These are phyloP conservation scores for Apocrypta bakeri DNA, from an alignment of 1,140 invertebrate species.

Conservation along the genomic window DNA sequence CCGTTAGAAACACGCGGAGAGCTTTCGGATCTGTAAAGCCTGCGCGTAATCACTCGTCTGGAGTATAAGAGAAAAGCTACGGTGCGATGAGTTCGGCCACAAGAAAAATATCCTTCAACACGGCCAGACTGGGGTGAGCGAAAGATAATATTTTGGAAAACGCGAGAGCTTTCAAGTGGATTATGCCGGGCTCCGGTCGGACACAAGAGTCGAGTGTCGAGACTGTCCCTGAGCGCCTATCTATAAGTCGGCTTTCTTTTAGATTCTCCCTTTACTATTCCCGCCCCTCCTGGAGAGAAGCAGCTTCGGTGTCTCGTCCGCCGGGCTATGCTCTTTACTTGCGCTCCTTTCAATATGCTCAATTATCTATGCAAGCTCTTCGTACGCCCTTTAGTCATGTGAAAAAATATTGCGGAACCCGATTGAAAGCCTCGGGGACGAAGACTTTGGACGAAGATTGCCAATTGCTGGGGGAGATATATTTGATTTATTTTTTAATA, in stretches of 20 bases:
- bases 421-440: background rate
- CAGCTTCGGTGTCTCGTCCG: background rate
- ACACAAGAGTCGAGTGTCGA: constrained; percentile 11
- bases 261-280: background rate
- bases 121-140: background rate
- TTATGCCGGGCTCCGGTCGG: constrained; percentile 39
- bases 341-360: constrained; percentile 10
- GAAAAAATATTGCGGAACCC: background rate
- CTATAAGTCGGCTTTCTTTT: background rate
- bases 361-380: background rate
- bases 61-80: background rate
- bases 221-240: constrained; percentile 1
- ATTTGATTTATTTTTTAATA: background rate
- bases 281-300: background rate
- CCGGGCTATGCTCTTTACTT: background rate
- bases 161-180: constrained; percentile 34
- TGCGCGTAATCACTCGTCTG: background rate
- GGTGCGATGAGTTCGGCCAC: background rate
- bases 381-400: background rate
- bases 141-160: constrained; percentile 33
- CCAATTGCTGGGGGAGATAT: background rate
- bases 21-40: background rate
- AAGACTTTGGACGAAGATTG: background rate
- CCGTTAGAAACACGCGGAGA: background rate
- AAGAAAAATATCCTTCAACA: background rate